Conservation (phyloP, 2,888 invertebrate genomes). For the Drosophila anomalata region DNA sequence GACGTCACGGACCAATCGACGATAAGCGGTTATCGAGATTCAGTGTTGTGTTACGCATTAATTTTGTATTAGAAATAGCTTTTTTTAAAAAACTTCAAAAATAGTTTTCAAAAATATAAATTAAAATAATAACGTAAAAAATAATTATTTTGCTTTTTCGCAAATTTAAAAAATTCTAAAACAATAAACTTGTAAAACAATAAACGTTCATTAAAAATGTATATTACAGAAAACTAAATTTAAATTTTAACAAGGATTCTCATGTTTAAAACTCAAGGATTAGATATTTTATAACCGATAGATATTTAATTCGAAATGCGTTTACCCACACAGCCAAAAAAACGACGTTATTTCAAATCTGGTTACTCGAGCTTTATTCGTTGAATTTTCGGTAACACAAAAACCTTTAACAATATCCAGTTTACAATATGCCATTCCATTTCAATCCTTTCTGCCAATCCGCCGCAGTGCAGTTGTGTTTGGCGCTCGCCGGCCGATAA, state of each 20-base stretch:
- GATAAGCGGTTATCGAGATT: neutral
- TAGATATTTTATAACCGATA: neutral
- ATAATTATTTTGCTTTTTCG: no score
- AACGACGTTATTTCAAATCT: neutral
- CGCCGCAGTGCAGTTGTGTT: slow-evolving; percentile 60
- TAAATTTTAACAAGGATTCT: neutral
- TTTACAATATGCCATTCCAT: slow-evolving; percentile 50
- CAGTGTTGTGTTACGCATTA: neutral
- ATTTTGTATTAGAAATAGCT: neutral
- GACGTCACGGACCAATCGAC: slow-evolving; percentile 56
- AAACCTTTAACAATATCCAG: slow-evolving; percentile 71
- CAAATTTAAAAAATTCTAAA: no score
- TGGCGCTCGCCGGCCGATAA: slow-evolving; percentile 51
- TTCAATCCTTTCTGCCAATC: slow-evolving; percentile 11
- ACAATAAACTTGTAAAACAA: neutral
- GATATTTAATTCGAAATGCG: neutral
- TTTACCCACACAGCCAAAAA: neutral
- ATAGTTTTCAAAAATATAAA: neutral
- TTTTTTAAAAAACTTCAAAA: neutral
- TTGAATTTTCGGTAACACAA: slow-evolving; percentile 66
- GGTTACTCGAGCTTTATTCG: slow-evolving; percentile 55
- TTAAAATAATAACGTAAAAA: no score
- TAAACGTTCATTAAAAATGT: no score
- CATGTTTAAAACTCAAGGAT: neutral
- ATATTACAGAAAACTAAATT: neutral